Conservation (phyloP, 2,888 invertebrate genomes). For the Philereme vetulata region DNA sequence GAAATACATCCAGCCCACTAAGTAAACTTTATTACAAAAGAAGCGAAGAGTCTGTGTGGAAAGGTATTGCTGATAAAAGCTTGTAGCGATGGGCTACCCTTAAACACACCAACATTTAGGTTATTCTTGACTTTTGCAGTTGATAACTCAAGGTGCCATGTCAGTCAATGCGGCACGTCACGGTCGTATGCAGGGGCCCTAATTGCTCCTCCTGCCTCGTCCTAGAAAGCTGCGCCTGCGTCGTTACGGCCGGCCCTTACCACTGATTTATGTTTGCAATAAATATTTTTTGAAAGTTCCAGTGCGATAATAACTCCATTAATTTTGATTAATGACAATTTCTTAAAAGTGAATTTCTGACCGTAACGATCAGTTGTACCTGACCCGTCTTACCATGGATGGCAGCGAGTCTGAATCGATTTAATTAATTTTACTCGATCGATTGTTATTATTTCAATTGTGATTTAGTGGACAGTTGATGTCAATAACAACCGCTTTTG, state of each 20-base stretch:
- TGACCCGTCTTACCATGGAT: constrained; percentile 62
- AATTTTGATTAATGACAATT: constrained; percentile 83
- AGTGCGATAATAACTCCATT: constrained; percentile 84
- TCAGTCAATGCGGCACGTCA: constrained; percentile 1
- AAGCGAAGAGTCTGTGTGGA: too few relatives aligned
- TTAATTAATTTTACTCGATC: constrained; percentile 71
- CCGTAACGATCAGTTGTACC: constrained; percentile 38
- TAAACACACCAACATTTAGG: too few relatives aligned
- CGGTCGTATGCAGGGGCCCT: constrained; percentile 35
- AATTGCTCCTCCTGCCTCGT: constrained; percentile 65
- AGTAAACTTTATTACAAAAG: too few relatives aligned
- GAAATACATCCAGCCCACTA: too few relatives aligned
- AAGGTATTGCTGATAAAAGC: too few relatives aligned
- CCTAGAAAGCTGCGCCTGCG: constrained; percentile 75
- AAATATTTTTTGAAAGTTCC: constrained; percentile 83
- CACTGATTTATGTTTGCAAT: constrained; percentile 79
- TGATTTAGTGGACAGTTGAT: constrained; percentile 37
- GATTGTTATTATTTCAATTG: constrained; percentile 69
- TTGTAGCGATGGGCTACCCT: too few relatives aligned
- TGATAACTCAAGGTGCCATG: too few relatives aligned
- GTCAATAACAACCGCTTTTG: constrained; percentile 32
- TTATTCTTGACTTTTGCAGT: too few relatives aligned
- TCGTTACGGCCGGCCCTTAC: constrained; percentile 81
- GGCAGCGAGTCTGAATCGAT: constrained; percentile 63
- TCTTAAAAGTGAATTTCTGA: constrained; percentile 78